Percentiles rank a stretch among this genome's conserved stretches.
These are phyloP conservation scores for Lophura nycthemera DNA, from an alignment of 2,113 vertebrate species.

Conservation along the genomic window DNA sequence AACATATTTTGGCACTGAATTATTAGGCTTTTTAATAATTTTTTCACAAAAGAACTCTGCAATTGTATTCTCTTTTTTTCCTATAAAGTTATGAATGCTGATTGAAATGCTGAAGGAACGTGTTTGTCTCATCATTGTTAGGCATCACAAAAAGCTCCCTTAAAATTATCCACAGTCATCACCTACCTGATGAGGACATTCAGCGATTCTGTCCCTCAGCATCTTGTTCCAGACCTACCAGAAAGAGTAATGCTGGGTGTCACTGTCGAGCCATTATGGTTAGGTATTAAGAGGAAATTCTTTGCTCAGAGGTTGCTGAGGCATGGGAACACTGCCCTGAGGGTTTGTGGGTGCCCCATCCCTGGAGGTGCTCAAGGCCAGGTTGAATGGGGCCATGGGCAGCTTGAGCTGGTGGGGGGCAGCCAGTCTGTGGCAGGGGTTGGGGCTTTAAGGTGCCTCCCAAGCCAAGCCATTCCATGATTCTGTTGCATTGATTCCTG, in stretches of 20 bases:
- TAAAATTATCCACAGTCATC: not conserved
- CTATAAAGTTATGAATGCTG: not conserved
- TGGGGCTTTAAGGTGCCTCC: not conserved
- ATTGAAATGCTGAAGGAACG: not conserved
- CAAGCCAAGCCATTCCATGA: not conserved
- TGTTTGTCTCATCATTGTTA: not conserved
- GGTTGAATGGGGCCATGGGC: not conserved
- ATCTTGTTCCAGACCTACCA: not conserved
- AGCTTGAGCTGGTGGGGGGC: not conserved
- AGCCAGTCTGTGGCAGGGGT: not conserved
- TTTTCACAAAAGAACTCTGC: not conserved
- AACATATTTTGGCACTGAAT: accelerated
- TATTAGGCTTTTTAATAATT: not conserved
- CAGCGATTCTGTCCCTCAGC: not conserved
- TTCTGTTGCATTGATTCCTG: not conserved
- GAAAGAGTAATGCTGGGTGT: not conserved
- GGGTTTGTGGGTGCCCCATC: not conserved
- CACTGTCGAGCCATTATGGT: not conserved
- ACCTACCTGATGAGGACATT: not conserved
- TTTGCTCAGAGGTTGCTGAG: not conserved
- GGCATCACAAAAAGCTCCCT: not conserved
- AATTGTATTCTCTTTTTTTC: not conserved
- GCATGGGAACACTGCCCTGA: not conserved
- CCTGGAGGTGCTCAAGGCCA: too few relatives aligned
- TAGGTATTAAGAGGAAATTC: not conserved